phyloP scores from a whole-genome alignment of 1,140 invertebrate genomes.

The Drosophila leontia region DNA sequence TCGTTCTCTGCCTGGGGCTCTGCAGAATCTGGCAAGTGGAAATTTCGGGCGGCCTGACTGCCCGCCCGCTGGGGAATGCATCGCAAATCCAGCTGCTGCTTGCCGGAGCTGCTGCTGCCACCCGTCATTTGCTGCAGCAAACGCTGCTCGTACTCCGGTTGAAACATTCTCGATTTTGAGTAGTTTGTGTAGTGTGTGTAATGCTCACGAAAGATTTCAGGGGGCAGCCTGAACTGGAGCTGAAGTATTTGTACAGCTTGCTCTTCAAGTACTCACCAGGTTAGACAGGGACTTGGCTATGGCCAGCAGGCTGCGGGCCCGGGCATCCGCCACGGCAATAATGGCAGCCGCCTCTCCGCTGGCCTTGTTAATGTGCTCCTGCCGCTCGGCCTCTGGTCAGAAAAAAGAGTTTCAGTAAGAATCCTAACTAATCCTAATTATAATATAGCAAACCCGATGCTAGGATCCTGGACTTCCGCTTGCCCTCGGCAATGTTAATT shows the following conservation, averaged over 20 bases:
- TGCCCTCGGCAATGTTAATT: constrained; percentile 99
- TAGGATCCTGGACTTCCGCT: constrained; percentile 95
- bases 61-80: constrained; percentile 30
- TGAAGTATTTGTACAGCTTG: neutral
- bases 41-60: constrained; percentile 32
- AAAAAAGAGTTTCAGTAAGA: neutral
- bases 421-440: neutral
- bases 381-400: constrained; percentile 90
- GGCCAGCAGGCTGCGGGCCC: constrained; percentile 91
- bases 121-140: constrained; percentile 10
- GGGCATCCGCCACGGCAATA: constrained; percentile 93
- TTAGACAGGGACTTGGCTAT: constrained; percentile 89
- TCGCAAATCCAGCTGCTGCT: constrained; percentile 37
- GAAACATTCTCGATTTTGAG: constrained; percentile 33
- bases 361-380: constrained; percentile 95
- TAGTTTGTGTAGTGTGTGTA: constrained; percentile 13
- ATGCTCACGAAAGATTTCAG: constrained; percentile 6
- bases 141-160: constrained; percentile 48
- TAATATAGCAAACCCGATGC: constrained; percentile 90
- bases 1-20: too few relatives aligned
- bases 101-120: constrained; percentile 19
- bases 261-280: constrained; percentile 84
- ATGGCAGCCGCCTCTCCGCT: constrained; percentile 95
- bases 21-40: neutral
- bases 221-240: neutral